Evolutionary conservation across 2,888 invertebrate genomes (phyloP).

Genomic region (Acrocyrtus sp.): DNA sequence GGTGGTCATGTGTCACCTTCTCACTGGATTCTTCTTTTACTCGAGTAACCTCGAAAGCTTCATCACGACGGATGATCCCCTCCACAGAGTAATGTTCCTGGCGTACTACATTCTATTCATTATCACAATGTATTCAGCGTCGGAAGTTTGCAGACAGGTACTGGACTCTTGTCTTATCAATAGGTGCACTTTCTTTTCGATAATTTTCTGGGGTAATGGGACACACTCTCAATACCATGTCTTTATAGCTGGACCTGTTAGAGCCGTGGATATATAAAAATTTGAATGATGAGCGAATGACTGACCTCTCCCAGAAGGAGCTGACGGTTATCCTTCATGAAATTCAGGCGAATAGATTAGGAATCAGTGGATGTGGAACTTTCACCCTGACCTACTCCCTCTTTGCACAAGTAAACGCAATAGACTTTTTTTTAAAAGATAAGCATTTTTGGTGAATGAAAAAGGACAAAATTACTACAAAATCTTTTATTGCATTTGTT

Average conservation of each 20-base stretch:
- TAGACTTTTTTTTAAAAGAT: neutral
- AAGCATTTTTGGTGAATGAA: neutral
- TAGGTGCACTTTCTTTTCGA: neutral
- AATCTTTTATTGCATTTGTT: conserved; percentile 2
- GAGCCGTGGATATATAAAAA: conserved; percentile 27
- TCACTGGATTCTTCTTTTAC: conserved; percentile 15
- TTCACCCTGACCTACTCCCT: conserved; percentile 23
- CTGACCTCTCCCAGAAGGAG: conserved; percentile 10
- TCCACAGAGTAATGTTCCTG: conserved; percentile 10
- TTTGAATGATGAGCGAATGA: neutral
- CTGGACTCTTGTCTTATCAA: neutral
- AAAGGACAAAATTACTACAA: neutral
- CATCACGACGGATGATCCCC: conserved; percentile 2
- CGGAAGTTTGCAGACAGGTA: conserved; percentile 17
- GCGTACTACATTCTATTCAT: conserved; percentile 10
- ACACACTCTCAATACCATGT: too few species aligned
- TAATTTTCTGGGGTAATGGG: neutral
- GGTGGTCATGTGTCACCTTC: conserved; percentile 9
- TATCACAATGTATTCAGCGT: conserved; percentile 12
- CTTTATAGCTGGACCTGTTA: conserved; percentile 10
- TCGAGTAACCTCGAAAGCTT: conserved; percentile 22
- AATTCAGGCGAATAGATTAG: conserved; percentile 16
- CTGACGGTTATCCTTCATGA: conserved; percentile 26
- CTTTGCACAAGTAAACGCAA: conserved; percentile 17
- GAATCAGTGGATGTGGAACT: conserved; percentile 18